These are phyloP conservation scores for Percina caprodes DNA, from an alignment of 2,113 vertebrate species.

Conservation along the genomic window DNA sequence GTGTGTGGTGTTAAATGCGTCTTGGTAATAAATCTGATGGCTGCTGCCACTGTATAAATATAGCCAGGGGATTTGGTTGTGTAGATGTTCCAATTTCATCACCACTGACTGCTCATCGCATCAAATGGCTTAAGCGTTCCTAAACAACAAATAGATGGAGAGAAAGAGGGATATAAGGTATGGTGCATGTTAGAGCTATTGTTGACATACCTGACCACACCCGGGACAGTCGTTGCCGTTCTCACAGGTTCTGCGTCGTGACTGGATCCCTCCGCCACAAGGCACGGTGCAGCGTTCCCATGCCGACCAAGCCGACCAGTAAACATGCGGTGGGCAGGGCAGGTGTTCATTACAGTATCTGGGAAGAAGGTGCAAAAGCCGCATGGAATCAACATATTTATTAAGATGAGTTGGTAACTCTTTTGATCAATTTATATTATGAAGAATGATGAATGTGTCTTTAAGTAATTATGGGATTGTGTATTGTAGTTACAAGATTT, in stretches of 20 bases:
- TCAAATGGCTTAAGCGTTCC: slow-evolving; percentile 31
- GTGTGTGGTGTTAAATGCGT: slow-evolving; percentile 60
- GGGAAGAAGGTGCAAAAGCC: slow-evolving; percentile 38
- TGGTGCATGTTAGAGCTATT: background rate
- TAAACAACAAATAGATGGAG: slow-evolving; percentile 29
- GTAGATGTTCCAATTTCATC: slow-evolving; percentile 66
- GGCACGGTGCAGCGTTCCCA: slow-evolving; percentile 97
- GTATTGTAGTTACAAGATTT: background rate
- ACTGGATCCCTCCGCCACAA: slow-evolving; percentile 95
- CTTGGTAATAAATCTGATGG: slow-evolving; percentile 71
- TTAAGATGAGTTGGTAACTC: no score
- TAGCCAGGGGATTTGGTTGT: slow-evolving; percentile 62
- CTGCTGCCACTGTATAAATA: slow-evolving; percentile 66
- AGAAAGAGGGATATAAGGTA: background rate
- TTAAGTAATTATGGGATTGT: background rate
- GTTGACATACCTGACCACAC: slow-evolving; percentile 88
- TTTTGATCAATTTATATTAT: background rate
- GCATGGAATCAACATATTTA: background rate
- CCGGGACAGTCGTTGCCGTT: slow-evolving; percentile 96
- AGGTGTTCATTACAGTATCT: slow-evolving; percentile 98
- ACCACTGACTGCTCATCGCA: slow-evolving; percentile 31
- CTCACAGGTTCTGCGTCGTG: slow-evolving; percentile 92
- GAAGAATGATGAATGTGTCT: background rate
- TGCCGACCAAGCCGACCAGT: slow-evolving; percentile 96
- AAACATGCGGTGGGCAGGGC: slow-evolving; percentile 93